Conservation (phyloP, 2,113 vertebrate species). For the Malaclemys terrapin region DNA sequence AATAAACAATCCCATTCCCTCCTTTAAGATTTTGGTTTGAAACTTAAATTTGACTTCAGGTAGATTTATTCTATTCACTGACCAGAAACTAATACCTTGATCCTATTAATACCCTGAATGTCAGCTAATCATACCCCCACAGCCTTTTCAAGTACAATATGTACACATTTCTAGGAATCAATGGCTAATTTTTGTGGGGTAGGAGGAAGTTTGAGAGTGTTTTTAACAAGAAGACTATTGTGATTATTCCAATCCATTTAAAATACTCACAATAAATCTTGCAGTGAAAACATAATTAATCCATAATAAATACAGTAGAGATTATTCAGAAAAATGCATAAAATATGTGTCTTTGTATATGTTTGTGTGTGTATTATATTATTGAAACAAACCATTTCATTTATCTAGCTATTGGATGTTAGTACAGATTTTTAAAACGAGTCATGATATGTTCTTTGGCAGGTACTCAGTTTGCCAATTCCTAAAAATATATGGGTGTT, state of each 20-base stretch:
- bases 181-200: conserved; percentile 4
- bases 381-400: not conserved
- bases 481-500: not conserved
- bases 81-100: conserved; percentile 56
- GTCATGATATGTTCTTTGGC: not conserved
- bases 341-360: fast-evolving
- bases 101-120: conserved; percentile 62
- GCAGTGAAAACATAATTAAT: not conserved
- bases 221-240: conserved; percentile 3
- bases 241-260: conserved; percentile 50
- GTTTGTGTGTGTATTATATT: not conserved
- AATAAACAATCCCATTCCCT: not conserved
- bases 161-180: conserved; percentile 33
- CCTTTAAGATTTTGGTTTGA: not conserved
- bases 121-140: conserved; percentile 28
- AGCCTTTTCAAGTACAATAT: conserved; percentile 35
- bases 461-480: not conserved
- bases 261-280: not conserved
- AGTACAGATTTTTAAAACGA: not conserved
- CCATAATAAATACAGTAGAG: not conserved
- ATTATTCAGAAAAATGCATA: not conserved
- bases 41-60: conserved; percentile 48
- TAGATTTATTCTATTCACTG: conserved; percentile 66
- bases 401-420: not conserved
- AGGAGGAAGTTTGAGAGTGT: not conserved